These are phyloP conservation scores for Poeciliopsis prolifica DNA, from an alignment of 2,113 vertebrate species.

Conservation along the genomic window DNA sequence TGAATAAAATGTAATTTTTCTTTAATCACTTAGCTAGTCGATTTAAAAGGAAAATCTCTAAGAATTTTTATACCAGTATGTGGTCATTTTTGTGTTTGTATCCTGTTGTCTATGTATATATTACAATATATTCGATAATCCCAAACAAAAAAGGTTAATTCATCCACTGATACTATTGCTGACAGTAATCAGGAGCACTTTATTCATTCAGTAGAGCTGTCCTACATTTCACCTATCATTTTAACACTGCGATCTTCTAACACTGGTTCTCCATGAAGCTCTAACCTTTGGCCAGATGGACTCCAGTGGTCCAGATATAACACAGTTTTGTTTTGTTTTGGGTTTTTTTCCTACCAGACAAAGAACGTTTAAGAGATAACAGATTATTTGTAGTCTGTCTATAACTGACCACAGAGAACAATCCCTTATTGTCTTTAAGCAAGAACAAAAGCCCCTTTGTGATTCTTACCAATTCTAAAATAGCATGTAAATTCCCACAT, in stretches of 20 bases:
- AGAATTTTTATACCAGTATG: background rate
- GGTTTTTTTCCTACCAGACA: constrained; percentile 23
- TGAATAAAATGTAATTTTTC: background rate
- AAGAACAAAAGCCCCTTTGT: constrained; percentile 59
- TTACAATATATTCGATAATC: constrained; percentile 3
- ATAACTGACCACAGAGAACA: constrained; percentile 17
- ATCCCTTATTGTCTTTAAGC: constrained; percentile 32
- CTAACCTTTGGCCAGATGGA: constrained; percentile 9
- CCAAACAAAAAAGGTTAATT: constrained; percentile 26
- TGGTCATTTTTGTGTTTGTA: constrained; percentile 3
- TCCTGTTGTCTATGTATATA: constrained; percentile 7
- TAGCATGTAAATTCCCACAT: background rate
- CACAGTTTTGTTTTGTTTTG: background rate
- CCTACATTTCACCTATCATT: constrained; percentile 10
- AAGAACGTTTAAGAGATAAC: constrained; percentile 9
- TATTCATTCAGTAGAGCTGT: constrained; percentile 45
- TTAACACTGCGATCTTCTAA: background rate
- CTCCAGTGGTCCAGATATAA: background rate
- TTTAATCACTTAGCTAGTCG: background rate
- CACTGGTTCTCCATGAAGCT: background rate
- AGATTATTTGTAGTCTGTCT: constrained; percentile 12
- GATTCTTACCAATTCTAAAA: constrained; percentile 1
- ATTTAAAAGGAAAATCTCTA: background rate
- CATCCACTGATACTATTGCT: constrained; percentile 10
- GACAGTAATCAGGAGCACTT: constrained; percentile 14